Conservation (phyloP, 2,888 invertebrate genomes). For the Pseudococcus jackbeardsleyi region DNA sequence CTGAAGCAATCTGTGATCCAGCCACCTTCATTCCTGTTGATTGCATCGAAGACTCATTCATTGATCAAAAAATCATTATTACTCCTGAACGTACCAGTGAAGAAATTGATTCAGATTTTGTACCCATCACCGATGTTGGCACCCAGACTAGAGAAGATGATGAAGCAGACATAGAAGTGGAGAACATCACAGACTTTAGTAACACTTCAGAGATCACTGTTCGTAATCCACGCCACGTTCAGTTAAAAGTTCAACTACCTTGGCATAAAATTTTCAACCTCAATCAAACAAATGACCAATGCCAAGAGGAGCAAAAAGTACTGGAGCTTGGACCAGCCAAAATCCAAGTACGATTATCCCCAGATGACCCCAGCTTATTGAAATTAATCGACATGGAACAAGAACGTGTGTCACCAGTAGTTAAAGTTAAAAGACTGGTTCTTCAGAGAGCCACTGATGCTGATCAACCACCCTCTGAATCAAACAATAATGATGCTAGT, state of each 20-base stretch:
- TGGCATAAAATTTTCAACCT: slow-evolving; percentile 66
- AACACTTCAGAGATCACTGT: not conserved
- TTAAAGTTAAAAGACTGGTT: slow-evolving; percentile 65
- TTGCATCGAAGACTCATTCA: slow-evolving; percentile 59
- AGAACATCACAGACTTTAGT: slow-evolving; percentile 1
- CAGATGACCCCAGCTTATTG: slow-evolving; percentile 48
- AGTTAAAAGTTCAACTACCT: slow-evolving; percentile 66
- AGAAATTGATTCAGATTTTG: not conserved
- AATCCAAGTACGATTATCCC: slow-evolving; percentile 65
- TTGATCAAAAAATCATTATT: slow-evolving; percentile 51
- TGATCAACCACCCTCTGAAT: not conserved
- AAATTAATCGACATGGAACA: slow-evolving; percentile 46
- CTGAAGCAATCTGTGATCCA: not conserved
- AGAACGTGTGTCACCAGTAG: slow-evolving; percentile 59
- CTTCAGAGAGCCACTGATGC: slow-evolving; percentile 58
- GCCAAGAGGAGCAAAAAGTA: slow-evolving; percentile 35
- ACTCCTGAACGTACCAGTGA: slow-evolving; percentile 19
- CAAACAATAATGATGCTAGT: not conserved
- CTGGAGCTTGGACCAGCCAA: slow-evolving; percentile 66
- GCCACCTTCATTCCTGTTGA: not conserved
- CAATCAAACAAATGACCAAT: not conserved
- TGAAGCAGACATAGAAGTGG: slow-evolving; percentile 33
- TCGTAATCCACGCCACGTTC: not conserved
- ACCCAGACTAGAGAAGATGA: not conserved
- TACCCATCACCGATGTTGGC: not conserved